Evolutionary conservation across 2,888 invertebrate genomes (phyloP), one percentile per base, ranked within the genome.

Genomic region (Stegophylla sp.): DNA sequence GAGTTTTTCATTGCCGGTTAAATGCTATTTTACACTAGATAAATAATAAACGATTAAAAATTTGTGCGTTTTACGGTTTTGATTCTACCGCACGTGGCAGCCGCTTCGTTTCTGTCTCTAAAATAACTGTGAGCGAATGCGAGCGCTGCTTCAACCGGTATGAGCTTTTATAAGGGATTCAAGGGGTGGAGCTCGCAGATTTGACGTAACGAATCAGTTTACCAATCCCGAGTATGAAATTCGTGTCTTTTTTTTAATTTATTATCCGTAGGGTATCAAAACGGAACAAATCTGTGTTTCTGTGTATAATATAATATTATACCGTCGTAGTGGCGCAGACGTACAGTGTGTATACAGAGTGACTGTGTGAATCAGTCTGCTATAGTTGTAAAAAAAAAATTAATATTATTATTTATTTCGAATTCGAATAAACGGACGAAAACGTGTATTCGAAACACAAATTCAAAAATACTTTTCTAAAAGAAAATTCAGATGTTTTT

Each of bases 191-290:
- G 82, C 66, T 74, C 20, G 28, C 17, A 48, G 26, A 69, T 48
- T 63, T 79, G 61, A 79, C 71, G 79, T 48, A 63, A 79, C 69
- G 51, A 69, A 61, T 69, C 79, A 71, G 51, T 76, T 76, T 51
- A 13, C 75, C 75, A 76, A 76, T 76, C 75, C 75, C 7, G 1
- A 26, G 23, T 64, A 53, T 23, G n/a, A 43, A 23, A 28, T 17
- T 41, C 3, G 43, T 43, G 72, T 72, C 23, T 4, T 56, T 13
- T 51, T 41, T 13, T 51, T 41, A 26, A 34, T 69, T 28, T 69
- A 28, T 28, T 48, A 28, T 69, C 28, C 48, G 9, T 26, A 66
- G 23, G n/a, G 10, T 15, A 56, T 56, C 20, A 53, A 20, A 56
- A 56, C n/a, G n/a, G n/a, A 56, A 63, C 28, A 61, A 20, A 59